These are phyloP conservation scores for Eustalomyia histrio DNA, from an alignment of 2,888 invertebrate genomes.

Conservation along the genomic window DNA sequence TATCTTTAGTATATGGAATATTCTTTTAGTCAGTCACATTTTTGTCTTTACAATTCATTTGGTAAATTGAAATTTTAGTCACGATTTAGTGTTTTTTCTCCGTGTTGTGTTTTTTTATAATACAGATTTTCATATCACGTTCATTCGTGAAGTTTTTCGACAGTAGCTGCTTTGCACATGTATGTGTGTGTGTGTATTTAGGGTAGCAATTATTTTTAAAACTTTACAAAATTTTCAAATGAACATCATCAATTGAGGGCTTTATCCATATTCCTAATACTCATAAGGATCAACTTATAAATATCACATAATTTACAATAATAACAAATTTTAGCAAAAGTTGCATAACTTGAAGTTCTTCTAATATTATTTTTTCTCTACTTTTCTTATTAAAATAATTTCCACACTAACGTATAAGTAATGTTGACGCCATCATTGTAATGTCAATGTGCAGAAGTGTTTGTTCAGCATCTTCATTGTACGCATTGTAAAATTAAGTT, in stretches of 20 bases:
- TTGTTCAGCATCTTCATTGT: constrained; percentile 56
- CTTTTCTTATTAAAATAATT: too few species aligned
- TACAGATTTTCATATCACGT: constrained; percentile 77
- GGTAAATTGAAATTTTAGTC: constrained; percentile 72
- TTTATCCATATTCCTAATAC: too few species aligned
- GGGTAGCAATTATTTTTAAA: background rate
- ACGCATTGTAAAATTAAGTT: constrained; percentile 50
- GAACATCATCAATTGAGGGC: too few species aligned
- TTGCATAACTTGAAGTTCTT: too few species aligned
- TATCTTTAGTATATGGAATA: constrained; percentile 7
- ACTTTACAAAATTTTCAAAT: background rate
- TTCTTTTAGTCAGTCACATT: constrained; percentile 11
- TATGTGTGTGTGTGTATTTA: constrained; percentile 1
- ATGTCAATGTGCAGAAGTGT: constrained; percentile 49
- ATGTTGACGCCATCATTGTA: constrained; percentile 54
- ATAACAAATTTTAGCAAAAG: too few species aligned
- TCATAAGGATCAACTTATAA: too few species aligned
- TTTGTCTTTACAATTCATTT: constrained; percentile 62
- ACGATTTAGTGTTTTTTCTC: constrained; percentile 74
- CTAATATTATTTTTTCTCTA: too few species aligned
- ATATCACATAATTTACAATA: too few species aligned
- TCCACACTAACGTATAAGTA: constrained; percentile 8
- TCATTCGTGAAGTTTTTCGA: constrained; percentile 72
- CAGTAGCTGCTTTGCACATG: constrained; percentile 34
- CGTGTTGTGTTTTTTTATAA: constrained; percentile 70